These are phyloP conservation scores for Folsomia candida DNA, from an alignment of 2,888 invertebrate genomes.

Conservation along the genomic window DNA sequence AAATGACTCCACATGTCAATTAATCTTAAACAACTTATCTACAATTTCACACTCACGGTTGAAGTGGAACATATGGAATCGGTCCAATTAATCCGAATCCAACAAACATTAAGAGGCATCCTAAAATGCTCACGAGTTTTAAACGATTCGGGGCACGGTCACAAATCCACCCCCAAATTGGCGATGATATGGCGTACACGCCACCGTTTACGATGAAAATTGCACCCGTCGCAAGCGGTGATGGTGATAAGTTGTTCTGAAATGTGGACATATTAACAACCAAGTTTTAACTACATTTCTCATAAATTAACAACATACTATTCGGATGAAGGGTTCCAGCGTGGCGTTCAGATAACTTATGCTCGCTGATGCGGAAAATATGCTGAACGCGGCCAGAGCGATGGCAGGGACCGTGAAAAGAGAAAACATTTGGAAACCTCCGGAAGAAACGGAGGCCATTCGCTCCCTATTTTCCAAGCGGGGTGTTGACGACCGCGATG, in stretches of 20 bases:
- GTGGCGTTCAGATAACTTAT: conserved; percentile 61
- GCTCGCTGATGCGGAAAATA: conserved; percentile 54
- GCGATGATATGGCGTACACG: conserved; percentile 68
- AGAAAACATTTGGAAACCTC: conserved; percentile 37
- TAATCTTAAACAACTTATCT: neutral
- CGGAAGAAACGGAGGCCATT: conserved; percentile 6
- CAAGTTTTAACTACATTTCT: neutral
- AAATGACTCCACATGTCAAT: neutral
- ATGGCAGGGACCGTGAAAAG: conserved; percentile 53
- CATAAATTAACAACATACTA: conserved; percentile 50
- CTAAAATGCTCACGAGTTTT: conserved; percentile 67
- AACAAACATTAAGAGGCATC: conserved; percentile 65
- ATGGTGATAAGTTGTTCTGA: conserved; percentile 62
- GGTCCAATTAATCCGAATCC: conserved; percentile 77
- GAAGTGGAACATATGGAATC: conserved; percentile 68
- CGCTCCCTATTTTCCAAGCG: neutral
- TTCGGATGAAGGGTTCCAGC: conserved; percentile 59
- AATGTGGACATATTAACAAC: conserved; percentile 28
- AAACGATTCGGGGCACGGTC: conserved; percentile 65
- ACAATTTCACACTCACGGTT: conserved; percentile 58
- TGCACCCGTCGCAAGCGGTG: conserved; percentile 69
- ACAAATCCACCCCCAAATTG: conserved; percentile 76
- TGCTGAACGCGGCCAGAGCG: conserved; percentile 53
- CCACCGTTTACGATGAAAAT: conserved; percentile 84
- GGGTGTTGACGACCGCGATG: conserved; percentile 11